Percentiles rank a stretch among this genome's conserved stretches.
Conservation (phyloP, 2,888 invertebrate genomes). For the Caenorhabditis macrosperma region DNA sequence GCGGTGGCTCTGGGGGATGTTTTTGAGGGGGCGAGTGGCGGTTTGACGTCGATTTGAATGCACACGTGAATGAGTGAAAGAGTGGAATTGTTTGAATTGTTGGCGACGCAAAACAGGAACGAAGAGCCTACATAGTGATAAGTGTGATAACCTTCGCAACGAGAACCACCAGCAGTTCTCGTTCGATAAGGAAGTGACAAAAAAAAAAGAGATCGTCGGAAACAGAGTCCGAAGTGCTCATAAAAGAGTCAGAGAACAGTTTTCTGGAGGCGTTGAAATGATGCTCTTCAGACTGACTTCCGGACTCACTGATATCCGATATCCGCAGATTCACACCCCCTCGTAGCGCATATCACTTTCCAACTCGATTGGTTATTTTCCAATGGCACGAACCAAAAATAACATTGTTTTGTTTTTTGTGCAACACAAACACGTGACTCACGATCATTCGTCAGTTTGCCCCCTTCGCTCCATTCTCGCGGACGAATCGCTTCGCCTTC, state of each 20-base stretch:
- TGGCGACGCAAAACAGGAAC: neutral
- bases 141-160: neutral
- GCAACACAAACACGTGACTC: constrained; percentile 12
- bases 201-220: neutral
- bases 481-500: neutral
- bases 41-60: neutral
- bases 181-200: neutral
- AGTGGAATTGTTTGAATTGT: neutral
- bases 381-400: neutral
- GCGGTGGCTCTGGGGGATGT: constrained; percentile 3
- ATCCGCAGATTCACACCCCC: neutral
- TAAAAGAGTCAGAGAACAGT: neutral
- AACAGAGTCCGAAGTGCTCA: neutral
- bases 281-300: neutral
- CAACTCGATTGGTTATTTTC: neutral
- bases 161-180: neutral
- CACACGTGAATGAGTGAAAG: neutral
- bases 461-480: neutral
- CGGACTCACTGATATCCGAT: neutral
- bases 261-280: neutral
- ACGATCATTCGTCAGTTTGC: neutral
- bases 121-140: neutral
- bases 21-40: constrained; percentile 1
- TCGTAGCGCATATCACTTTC: neutral
- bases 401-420: neutral